These are phyloP conservation scores for Solea senegalensis DNA, from an alignment of 2,113 vertebrate species.

Conservation along the genomic window DNA sequence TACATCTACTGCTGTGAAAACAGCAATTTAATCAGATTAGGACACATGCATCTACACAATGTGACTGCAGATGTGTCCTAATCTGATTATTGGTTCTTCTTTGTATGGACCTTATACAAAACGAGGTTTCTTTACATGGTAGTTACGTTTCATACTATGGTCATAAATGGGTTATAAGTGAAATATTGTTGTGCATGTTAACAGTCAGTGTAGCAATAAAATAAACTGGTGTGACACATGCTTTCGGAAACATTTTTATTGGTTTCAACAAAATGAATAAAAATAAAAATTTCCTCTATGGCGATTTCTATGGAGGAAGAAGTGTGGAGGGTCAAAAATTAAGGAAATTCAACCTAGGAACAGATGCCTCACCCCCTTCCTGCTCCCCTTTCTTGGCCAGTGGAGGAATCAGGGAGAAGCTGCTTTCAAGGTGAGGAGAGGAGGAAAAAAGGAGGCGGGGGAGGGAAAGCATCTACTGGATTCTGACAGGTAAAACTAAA, in stretches of 20 bases:
- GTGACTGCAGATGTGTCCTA: too few relatives aligned
- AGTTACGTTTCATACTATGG: too few relatives aligned
- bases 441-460: not conserved
- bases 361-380: constrained; percentile 9
- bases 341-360: constrained; percentile 16
- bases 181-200: too few relatives aligned
- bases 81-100: too few relatives aligned
- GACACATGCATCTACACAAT: too few relatives aligned
- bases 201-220: too few relatives aligned
- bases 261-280: constrained; percentile 67
- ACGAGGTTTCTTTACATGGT: too few relatives aligned
- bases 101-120: too few relatives aligned
- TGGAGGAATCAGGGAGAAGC: constrained; percentile 48
- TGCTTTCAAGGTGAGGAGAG: constrained; percentile 15
- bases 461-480: not conserved
- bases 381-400: constrained; percentile 43
- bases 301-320: constrained; percentile 37
- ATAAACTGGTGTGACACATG: not conserved
- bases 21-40: too few relatives aligned
- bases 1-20: too few relatives aligned
- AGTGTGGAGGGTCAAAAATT: constrained; percentile 67
- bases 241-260: constrained; percentile 74
- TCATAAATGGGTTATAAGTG: too few relatives aligned
- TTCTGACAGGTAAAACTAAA: not conserved
- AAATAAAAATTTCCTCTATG: constrained; percentile 71